Evolutionary conservation across 2,113 vertebrate genomes (phyloP).

Genomic region (Scomber scombrus): DNA sequence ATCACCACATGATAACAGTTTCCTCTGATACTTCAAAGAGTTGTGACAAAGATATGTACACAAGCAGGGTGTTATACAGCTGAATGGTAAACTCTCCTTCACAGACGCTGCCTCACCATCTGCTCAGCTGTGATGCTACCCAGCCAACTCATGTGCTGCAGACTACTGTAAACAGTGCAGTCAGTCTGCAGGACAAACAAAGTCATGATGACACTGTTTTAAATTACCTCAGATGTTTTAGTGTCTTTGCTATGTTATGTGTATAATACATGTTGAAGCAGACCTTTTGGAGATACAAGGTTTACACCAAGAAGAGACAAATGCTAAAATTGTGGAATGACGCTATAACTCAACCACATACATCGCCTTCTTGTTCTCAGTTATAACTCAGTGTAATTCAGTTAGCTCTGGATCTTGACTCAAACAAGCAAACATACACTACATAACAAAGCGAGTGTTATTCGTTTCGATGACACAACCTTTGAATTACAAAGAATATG

Average conservation of each 20-base stretch:
- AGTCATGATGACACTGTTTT: not conserved
- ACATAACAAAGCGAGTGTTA: no score
- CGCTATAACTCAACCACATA: not conserved
- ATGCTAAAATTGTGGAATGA: constrained; percentile 30
- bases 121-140: constrained; percentile 46
- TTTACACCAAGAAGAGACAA: not conserved
- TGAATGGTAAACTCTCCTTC: constrained; percentile 45
- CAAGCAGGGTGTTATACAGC: constrained; percentile 33
- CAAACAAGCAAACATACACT: no score
- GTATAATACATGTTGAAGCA: constrained; percentile 6
- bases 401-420: no score
- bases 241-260: constrained; percentile 6
- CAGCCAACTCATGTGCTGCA: constrained; percentile 21
- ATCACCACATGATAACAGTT: not conserved
- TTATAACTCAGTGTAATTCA: no score
- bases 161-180: constrained; percentile 36
- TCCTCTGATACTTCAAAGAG: constrained; percentile 31
- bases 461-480: no score
- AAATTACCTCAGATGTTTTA: constrained; percentile 9
- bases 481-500: no score
- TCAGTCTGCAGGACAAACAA: constrained; percentile 27
- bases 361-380: constrained; percentile 30
- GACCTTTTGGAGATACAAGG: not conserved
- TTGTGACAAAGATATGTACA: constrained; percentile 15
- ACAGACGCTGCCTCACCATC: constrained; percentile 57